phyloP scores from a whole-genome alignment of 2,888 invertebrate species.

The Helicoverpa assulta region DNA sequence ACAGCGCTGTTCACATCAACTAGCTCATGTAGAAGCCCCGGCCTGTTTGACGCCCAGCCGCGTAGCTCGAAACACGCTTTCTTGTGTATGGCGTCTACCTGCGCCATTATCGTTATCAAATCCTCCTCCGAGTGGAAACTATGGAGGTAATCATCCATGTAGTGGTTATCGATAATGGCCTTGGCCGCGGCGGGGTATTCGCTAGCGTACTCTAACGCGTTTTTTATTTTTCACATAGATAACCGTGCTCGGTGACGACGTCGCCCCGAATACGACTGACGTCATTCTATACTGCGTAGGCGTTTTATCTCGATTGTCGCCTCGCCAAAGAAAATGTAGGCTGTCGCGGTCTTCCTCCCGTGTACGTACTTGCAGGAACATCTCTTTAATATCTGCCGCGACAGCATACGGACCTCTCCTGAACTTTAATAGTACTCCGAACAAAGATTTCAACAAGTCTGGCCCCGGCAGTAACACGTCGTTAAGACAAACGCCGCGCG shows the following conservation, averaged over 20 bases:
- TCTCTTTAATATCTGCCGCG: neutral
- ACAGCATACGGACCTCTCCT: neutral
- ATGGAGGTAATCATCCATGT: constrained; percentile 1
- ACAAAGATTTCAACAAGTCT: neutral
- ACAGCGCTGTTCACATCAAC: neutral
- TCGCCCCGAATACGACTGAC: neutral
- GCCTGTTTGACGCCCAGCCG: neutral
- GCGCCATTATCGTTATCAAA: neutral
- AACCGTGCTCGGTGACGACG: neutral
- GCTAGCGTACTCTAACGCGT: neutral
- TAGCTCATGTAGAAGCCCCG: neutral
- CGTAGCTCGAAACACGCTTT: neutral
- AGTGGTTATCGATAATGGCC: neutral
- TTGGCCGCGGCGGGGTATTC: neutral
- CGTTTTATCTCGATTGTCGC: neutral
- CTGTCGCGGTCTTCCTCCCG: neutral
- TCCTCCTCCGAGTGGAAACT: neutral
- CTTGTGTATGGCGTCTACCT: neutral
- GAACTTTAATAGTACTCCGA: neutral
- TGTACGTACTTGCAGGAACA: constrained; percentile 3
- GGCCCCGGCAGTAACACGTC: neutral
- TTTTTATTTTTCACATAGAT: neutral
- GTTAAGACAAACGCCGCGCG: neutral
- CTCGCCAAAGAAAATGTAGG: neutral
- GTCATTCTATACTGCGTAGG: constrained; percentile 3